Evolutionary conservation across 2,888 invertebrate genomes (phyloP).

Genomic region (Dolichomitus sp.): DNA sequence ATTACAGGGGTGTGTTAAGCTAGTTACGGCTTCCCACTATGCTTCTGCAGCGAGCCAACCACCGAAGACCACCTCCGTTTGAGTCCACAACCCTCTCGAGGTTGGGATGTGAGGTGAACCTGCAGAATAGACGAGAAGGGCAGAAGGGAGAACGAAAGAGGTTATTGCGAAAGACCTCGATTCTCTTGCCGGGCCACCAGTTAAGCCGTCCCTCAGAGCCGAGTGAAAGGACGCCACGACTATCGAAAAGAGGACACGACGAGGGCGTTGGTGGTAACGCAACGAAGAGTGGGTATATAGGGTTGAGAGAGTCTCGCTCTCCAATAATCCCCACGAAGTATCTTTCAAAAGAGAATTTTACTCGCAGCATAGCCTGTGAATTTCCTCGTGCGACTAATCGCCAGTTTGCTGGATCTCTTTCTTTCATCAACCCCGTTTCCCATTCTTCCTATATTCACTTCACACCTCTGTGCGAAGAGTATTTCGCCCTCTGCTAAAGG

Average conservation of each 20-base stretch:
- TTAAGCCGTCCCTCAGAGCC: constrained; percentile 66
- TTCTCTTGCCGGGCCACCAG: constrained; percentile 67
- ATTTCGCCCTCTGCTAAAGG: constrained; percentile 7
- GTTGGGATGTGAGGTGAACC: constrained; percentile 65
- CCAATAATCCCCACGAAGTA: constrained; percentile 60
- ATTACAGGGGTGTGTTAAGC: constrained; percentile 72
- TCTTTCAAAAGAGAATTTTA: constrained; percentile 67
- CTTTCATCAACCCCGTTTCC: constrained; percentile 18
- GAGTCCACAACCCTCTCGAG: constrained; percentile 52
- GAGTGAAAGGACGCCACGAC: constrained; percentile 62
- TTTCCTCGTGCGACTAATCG: constrained; percentile 56
- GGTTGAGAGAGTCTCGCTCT: constrained; percentile 47
- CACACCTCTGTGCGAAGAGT: constrained; percentile 27
- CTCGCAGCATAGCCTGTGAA: constrained; percentile 50
- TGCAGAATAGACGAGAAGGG: constrained; percentile 30
- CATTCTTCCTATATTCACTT: constrained; percentile 18
- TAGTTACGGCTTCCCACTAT: constrained; percentile 71
- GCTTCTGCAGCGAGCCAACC: constrained; percentile 46
- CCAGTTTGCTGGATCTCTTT: constrained; percentile 45
- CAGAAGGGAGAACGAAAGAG: constrained; percentile 33
- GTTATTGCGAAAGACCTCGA: constrained; percentile 65
- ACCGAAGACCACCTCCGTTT: constrained; percentile 58
- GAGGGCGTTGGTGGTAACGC: constrained; percentile 12
- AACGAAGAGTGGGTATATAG: constrained; percentile 32
- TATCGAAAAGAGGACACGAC: constrained; percentile 41